phyloP scores from a whole-genome alignment of 2,888 invertebrate genomes.

The Pyralis farinalis region DNA sequence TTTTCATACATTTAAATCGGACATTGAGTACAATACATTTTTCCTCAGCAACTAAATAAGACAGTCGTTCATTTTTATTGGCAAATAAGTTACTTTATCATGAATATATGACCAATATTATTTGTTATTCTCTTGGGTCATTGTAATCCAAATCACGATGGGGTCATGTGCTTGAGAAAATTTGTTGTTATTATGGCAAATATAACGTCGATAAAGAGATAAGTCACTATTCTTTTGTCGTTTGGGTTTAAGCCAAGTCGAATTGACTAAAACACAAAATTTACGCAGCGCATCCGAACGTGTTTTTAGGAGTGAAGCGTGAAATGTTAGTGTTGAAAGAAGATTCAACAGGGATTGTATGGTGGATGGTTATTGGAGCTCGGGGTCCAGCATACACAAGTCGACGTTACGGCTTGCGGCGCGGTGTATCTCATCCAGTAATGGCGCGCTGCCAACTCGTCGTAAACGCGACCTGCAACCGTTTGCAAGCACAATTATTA shows the following conservation, averaged over 20 bases:
- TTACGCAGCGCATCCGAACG: slow-evolving; percentile 45
- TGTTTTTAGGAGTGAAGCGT: slow-evolving; percentile 36
- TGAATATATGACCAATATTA: slow-evolving; percentile 21
- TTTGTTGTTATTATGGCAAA: slow-evolving; percentile 56
- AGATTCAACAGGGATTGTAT: neutral
- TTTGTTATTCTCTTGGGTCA: slow-evolving; percentile 24
- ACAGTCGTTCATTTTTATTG: slow-evolving; percentile 8
- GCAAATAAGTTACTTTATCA: slow-evolving; percentile 6
- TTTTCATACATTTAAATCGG: slow-evolving; percentile 4
- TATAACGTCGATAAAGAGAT: slow-evolving; percentile 61
- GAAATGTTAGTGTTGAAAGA: slow-evolving; percentile 38
- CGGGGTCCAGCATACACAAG: neutral
- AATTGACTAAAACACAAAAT: slow-evolving; percentile 53
- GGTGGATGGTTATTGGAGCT: neutral
- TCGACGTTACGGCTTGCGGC: slow-evolving; percentile 1
- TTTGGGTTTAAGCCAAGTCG: slow-evolving; percentile 68
- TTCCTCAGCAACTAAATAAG: neutral
- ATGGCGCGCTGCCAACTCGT: slow-evolving; percentile 6
- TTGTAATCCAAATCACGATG: slow-evolving; percentile 26
- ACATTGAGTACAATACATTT: slow-evolving; percentile 4
- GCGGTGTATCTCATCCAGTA: slow-evolving; percentile 1
- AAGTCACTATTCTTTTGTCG: slow-evolving; percentile 59
- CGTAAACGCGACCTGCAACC: slow-evolving; percentile 4
- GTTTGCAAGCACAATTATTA: slow-evolving; percentile 5
- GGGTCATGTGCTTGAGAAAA: slow-evolving; percentile 23